Evolutionary conservation across 2,797 vertebrate species (phyloP).

Genomic region (Karalla daura): DNA sequence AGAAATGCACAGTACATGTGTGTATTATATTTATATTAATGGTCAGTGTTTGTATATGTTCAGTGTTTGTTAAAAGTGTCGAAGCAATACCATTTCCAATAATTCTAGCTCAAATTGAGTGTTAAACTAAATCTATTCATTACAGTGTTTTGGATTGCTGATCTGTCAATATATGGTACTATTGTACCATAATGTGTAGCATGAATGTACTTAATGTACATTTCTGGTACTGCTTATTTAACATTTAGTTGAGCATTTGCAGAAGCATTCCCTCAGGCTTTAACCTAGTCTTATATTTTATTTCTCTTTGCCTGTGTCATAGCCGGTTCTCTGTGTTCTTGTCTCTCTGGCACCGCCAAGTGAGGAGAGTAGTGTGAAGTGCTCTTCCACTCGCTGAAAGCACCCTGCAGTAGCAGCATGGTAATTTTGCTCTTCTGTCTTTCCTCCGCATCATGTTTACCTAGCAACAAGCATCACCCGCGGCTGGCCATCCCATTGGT

Average conservation of each 20-base stretch:
- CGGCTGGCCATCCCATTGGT: constrained; percentile 90
- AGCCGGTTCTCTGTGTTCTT: constrained; percentile 57
- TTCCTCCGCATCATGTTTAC: constrained; percentile 93
- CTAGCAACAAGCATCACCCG: constrained; percentile 94
- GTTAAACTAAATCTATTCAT: not conserved
- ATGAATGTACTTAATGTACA: constrained; percentile 10
- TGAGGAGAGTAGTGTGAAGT: constrained; percentile 66
- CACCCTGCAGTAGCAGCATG: constrained; percentile 83
- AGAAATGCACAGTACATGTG: not conserved
- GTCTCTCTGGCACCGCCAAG: constrained; percentile 80
- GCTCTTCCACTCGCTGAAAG: constrained; percentile 76
- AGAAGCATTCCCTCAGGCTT: constrained; percentile 32
- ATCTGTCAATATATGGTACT: too few species aligned
- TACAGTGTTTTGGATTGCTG: not conserved
- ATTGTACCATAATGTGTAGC: too few species aligned
- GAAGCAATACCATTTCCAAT: too few species aligned
- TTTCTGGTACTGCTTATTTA: not conserved
- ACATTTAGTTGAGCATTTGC: not conserved
- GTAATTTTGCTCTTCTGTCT: constrained; percentile 91
- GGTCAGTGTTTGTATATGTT: not conserved
- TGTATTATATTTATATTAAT: not conserved
- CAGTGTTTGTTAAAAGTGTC: too few species aligned
- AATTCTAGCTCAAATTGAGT: too few species aligned
- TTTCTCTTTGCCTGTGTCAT: constrained; percentile 62
- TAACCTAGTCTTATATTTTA: constrained; percentile 27